Percentiles rank a stretch among this genome's conserved stretches.
These are phyloP conservation scores for Dolomedes plantarius DNA, from an alignment of 2,888 invertebrate genomes.

Conservation along the genomic window DNA sequence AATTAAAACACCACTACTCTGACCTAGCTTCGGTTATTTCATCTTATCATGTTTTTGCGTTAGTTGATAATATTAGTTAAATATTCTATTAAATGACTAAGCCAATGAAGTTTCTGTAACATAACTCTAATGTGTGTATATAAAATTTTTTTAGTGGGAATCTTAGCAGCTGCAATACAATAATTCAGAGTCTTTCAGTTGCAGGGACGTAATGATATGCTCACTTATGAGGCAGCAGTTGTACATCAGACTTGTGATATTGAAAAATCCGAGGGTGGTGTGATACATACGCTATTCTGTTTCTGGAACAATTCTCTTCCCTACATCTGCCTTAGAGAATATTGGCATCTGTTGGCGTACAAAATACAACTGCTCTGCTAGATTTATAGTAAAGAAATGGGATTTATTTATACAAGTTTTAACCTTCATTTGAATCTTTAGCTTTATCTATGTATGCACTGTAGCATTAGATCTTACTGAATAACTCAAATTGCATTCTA, in stretches of 20 bases:
- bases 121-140: slow-evolving; percentile 39
- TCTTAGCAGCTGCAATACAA: slow-evolving; percentile 46
- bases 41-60: slow-evolving; percentile 58
- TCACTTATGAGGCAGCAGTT: slow-evolving; percentile 21
- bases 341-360: slow-evolving; percentile 62
- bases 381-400: slow-evolving; percentile 33
- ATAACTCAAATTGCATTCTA: slow-evolving; percentile 16
- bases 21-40: slow-evolving; percentile 34
- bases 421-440: slow-evolving; percentile 26
- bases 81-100: slow-evolving; percentile 63
- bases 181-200: slow-evolving; percentile 44
- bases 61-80: slow-evolving; percentile 61
- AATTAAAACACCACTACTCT: too few species aligned
- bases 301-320: slow-evolving; percentile 33
- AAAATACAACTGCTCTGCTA: slow-evolving; percentile 58
- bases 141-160: slow-evolving; percentile 56
- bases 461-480: slow-evolving; percentile 37
- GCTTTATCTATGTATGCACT: slow-evolving; percentile 53
- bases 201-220: neutral
- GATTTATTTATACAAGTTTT: slow-evolving; percentile 67
- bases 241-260: slow-evolving; percentile 53
- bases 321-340: slow-evolving; percentile 27
- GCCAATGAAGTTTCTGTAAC: slow-evolving; percentile 34
- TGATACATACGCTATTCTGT: slow-evolving; percentile 7
- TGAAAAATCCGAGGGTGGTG: neutral